These are phyloP conservation scores for Cyclargus thomasi DNA, from an alignment of 1,140 invertebrate genomes.

Conservation along the genomic window DNA sequence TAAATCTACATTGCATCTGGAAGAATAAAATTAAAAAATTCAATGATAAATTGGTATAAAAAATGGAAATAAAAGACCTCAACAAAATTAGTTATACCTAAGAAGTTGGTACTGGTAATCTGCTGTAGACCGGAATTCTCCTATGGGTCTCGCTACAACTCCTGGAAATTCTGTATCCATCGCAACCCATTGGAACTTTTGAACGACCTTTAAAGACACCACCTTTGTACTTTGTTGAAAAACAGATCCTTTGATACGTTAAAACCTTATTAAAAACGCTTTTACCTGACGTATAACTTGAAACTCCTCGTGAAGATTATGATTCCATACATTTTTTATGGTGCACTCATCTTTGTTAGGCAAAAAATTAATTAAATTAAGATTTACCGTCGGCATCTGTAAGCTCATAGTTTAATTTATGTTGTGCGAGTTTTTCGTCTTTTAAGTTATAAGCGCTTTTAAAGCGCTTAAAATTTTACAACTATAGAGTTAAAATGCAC, in stretches of 20 bases:
- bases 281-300: conserved; percentile 88
- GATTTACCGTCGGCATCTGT: conserved; percentile 69
- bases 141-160: conserved; percentile 96
- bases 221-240: not conserved
- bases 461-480: not conserved
- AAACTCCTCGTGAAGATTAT: conserved; percentile 98
- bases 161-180: conserved; percentile 99
- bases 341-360: conserved; percentile 89
- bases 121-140: conserved; percentile 94
- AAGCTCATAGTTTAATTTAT: conserved; percentile 26
- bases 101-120: conserved; percentile 98
- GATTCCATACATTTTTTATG: conserved; percentile 97
- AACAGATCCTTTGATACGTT: not conserved
- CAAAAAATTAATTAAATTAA: conserved; percentile 50
- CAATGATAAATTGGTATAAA: not conserved
- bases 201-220: conserved; percentile 80
- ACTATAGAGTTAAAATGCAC: not conserved
- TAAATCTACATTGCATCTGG: conserved; percentile 94
- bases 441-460: not conserved
- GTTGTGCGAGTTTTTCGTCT: not conserved
- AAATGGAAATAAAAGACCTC: not conserved
- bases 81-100: conserved; percentile 53
- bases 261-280: not conserved
- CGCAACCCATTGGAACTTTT: conserved; percentile 96
- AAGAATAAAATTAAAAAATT: conserved; percentile 24